Evolutionary conservation across 2,888 invertebrate species (phyloP).

Genomic region (Panorpa germanica): DNA sequence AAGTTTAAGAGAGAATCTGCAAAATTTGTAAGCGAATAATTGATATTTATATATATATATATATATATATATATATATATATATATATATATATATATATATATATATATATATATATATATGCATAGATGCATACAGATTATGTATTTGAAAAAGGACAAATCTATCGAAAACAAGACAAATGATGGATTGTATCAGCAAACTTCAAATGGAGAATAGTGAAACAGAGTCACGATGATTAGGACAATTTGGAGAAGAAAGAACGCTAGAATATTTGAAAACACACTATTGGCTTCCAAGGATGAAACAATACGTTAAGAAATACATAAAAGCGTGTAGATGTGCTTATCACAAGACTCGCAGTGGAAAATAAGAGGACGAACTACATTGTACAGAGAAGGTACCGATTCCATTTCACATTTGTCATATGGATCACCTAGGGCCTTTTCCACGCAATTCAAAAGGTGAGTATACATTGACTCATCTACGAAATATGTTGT

Average conservation of each 20-base stretch:
- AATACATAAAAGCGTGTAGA: slow-evolving; percentile 12
- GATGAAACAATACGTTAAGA: slow-evolving; percentile 11
- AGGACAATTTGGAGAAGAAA: slow-evolving; percentile 12
- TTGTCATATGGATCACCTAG: slow-evolving; percentile 14
- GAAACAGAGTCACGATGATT: slow-evolving; percentile 10
- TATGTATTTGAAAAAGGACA: no score
- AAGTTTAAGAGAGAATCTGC: no score
- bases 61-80: no score
- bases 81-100: no score
- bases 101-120: no score
- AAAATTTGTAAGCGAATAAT: no score
- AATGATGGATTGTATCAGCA: slow-evolving; percentile 10
- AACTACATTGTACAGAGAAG: slow-evolving; percentile 13
- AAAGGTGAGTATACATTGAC: slow-evolving; percentile 8
- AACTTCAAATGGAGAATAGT: slow-evolving; percentile 10
- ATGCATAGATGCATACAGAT: no score
- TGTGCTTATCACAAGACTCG: no score
- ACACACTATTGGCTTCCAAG: slow-evolving; percentile 13
- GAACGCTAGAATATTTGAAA: slow-evolving; percentile 9
- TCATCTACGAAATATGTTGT: slow-evolving; percentile 10
- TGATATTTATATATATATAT: no score
- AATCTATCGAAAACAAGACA: no score
- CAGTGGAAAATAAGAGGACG: slow-evolving; percentile 12
- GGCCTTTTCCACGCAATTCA: slow-evolving; percentile 11
- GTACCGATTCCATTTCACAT: slow-evolving; percentile 11